phyloP scores from a whole-genome alignment of 1,140 invertebrate genomes.

The Acyrthosiphon pisum region DNA sequence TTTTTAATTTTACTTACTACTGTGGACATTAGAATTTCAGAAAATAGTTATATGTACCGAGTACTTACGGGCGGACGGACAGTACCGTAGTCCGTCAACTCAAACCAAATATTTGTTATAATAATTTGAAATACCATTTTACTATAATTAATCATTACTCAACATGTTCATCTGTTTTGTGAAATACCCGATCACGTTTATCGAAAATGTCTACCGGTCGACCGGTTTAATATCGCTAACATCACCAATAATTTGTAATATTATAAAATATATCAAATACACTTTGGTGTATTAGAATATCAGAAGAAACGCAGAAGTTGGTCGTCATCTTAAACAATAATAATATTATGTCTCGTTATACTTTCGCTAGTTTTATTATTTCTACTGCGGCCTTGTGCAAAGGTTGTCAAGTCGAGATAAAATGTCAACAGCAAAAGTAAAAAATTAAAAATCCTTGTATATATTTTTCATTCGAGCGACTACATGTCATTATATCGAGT shows the following conservation, averaged over 20 bases:
- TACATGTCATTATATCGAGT: neutral
- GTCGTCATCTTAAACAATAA: neutral
- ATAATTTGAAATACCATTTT: neutral
- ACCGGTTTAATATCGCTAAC: neutral
- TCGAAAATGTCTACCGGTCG: neutral
- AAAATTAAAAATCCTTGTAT: neutral
- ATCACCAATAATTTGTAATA: no score
- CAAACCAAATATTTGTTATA: neutral
- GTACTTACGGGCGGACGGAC: no score
- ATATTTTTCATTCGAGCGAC: neutral
- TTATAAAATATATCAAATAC: neutral
- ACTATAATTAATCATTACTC: neutral
- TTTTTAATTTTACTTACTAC: neutral
- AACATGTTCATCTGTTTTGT: neutral
- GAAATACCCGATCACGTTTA: neutral
- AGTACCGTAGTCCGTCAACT: neutral
- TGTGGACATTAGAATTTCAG: no score
- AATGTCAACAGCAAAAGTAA: neutral
- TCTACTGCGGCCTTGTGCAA: neutral
- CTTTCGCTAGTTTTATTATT: neutral
- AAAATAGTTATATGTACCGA: no score
- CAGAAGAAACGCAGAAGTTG: neutral
- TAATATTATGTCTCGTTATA: neutral
- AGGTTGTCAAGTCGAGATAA: neutral
- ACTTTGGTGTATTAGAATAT: neutral